Percentiles rank a stretch among this genome's conserved stretches.
phyloP scores from a whole-genome alignment of 1,140 invertebrate genomes.

The Drosophila albomicans region DNA sequence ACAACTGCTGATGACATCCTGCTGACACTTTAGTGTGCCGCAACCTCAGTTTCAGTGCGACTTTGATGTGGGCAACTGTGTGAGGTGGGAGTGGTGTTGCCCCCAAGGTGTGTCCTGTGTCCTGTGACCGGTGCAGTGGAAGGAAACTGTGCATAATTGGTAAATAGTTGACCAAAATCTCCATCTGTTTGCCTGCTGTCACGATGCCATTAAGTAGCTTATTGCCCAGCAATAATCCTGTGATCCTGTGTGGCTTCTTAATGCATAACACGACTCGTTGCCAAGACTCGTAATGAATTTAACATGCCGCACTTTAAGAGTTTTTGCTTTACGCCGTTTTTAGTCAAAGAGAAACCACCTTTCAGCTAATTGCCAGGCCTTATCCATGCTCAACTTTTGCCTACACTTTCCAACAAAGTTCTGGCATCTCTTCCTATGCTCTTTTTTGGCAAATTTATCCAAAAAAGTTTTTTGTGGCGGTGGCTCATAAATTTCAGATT shows the following conservation, averaged over 20 bases:
- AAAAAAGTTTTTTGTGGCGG: conserved; percentile 63
- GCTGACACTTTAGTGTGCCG: conserved; percentile 66
- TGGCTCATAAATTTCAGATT: conserved; percentile 75
- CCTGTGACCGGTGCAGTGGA: conserved; percentile 39
- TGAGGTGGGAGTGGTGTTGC: conserved; percentile 11
- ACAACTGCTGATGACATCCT: conserved; percentile 56
- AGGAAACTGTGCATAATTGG: conserved; percentile 74
- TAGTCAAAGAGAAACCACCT: conserved; percentile 6
- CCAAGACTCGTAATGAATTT: neutral
- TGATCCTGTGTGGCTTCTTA: conserved; percentile 18
- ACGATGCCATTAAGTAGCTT: conserved; percentile 57
- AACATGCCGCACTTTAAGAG: neutral
- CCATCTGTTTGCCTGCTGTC: conserved; percentile 18
- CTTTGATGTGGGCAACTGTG: conserved; percentile 64
- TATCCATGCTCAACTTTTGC: conserved; percentile 53
- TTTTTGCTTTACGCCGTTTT: neutral
- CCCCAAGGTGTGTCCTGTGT: conserved; percentile 29
- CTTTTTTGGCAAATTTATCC: conserved; percentile 37
- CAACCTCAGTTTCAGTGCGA: conserved; percentile 36
- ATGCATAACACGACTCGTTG: conserved; percentile 21
- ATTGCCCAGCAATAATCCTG: conserved; percentile 18
- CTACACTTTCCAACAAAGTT: conserved; percentile 62
- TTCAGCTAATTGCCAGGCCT: conserved; percentile 29
- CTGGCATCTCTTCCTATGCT: neutral
- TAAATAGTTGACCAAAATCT: conserved; percentile 62